Percentiles rank a stretch among this genome's conserved stretches.
These are phyloP conservation scores for Aegotheles bennettii DNA, from an alignment of 2,113 vertebrate genomes.

Conservation along the genomic window DNA sequence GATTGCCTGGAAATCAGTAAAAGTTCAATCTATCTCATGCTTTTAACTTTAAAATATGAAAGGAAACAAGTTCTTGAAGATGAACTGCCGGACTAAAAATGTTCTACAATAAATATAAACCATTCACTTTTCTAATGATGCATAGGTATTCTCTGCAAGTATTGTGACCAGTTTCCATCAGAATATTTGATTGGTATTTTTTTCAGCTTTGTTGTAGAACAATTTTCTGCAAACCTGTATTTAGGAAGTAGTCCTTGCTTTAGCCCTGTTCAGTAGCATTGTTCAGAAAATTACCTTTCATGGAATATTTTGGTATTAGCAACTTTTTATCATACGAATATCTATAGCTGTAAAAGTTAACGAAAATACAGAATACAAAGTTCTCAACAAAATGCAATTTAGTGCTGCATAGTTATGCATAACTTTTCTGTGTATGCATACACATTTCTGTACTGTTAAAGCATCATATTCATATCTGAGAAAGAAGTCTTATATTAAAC, in stretches of 20 bases:
- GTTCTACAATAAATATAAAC: neutral
- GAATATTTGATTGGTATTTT: neutral
- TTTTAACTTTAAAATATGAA: slow-evolving; percentile 1
- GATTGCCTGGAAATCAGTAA: neutral
- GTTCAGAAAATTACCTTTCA: neutral
- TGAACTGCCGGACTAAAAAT: neutral
- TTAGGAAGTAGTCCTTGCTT: neutral
- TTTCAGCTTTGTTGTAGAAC: neutral
- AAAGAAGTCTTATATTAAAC: neutral
- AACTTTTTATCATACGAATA: neutral
- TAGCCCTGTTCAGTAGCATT: neutral
- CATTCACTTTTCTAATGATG: neutral
- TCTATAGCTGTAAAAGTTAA: neutral
- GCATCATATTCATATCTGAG: neutral
- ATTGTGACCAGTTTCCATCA: neutral
- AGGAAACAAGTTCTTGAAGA: neutral
- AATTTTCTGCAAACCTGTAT: neutral
- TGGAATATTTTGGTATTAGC: neutral
- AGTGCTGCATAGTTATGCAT: neutral
- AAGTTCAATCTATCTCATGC: neutral
- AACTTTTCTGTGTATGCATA: neutral
- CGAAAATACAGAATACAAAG: neutral
- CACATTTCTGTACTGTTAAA: neutral
- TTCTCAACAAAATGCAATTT: neutral
- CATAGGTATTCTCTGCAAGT: neutral